Base-by-base conservation (phyloP, 1,140 invertebrate species). In the Bombus affinis region DNA sequence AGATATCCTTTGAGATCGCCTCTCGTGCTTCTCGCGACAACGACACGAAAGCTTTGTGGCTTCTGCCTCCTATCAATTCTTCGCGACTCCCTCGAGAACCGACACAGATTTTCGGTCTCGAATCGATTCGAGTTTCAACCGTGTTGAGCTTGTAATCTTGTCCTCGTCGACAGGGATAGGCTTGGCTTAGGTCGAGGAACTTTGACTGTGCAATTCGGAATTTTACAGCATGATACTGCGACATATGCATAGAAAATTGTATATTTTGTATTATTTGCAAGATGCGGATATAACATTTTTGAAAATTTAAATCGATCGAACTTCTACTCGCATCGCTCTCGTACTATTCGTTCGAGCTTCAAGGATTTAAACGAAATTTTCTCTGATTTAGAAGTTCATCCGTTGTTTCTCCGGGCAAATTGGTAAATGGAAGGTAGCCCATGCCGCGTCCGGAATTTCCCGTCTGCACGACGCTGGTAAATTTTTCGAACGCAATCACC, bases 401-500 rank as follows among this genome's bases (percentile, higher is more conserved):
- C 53, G 53, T 25, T 15, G 57, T 59, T 75, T 75, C 44, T 18
- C 32, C 4, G 73, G 22, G 22, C 12, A 37, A 76, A 76, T 76
- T n/a, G 74, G 47, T 37, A 57, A 57, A 76, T 28, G 18, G 18
- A 53, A 28, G 35, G 32, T 3, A 57, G 28, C 22, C 32, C 32
- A 10, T 25, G 35, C 32, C 12, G 18, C 22, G 77, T 35, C 42
- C 22, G n/a, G 42, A 32, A 79, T 79, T 79, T 68, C 62, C 32
- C 18, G 42, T 42, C 62, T 18, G 42, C 15, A 32, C n/a, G n/a
- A 42, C 42, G 25, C 28, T 18, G 78, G 65, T 28, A 70, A 68
- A 59, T 71, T 81, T 72, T 53, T 81, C 42, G 8, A 81, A 39
- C 32, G 66, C 79, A 70, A 81, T 81, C 66, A 39, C 47, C 37